These are phyloP conservation scores for Tribolium freemani DNA, from an alignment of 2,888 invertebrate species.

Conservation along the genomic window DNA sequence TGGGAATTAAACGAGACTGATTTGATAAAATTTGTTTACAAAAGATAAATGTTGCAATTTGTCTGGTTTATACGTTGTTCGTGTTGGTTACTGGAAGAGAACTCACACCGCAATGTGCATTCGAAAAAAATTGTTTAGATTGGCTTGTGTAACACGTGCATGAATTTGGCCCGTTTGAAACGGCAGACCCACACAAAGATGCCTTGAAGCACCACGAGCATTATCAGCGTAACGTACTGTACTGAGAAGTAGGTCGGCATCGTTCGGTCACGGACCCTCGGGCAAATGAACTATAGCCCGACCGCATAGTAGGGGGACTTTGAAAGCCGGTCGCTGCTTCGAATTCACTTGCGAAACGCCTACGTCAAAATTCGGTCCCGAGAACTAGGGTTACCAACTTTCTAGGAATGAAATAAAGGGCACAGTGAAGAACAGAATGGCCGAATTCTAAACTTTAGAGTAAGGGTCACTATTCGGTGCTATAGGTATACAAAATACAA, in stretches of 20 bases:
- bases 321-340: constrained; percentile 35
- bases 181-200: constrained; percentile 44
- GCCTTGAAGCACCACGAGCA: constrained; percentile 22
- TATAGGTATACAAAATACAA: too few relatives aligned
- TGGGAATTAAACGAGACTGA: not conserved
- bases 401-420: too few relatives aligned
- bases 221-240: too few relatives aligned
- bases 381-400: too few relatives aligned
- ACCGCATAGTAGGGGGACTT: constrained; percentile 37
- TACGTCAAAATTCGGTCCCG: not conserved
- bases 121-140: constrained; percentile 1
- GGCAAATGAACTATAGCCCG: constrained; percentile 59
- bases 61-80: not conserved
- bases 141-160: constrained; percentile 35
- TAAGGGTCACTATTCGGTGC: too few relatives aligned
- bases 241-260: constrained; percentile 56
- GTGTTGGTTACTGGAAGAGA: not conserved
- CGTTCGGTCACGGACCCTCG: constrained; percentile 59
- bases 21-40: constrained; percentile 27
- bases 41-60: constrained; percentile 29
- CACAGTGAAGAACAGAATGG: too few relatives aligned
- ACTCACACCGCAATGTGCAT: constrained; percentile 12
- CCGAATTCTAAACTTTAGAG: too few relatives aligned
- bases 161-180: constrained; percentile 8
- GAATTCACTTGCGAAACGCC: constrained; percentile 40